Conservation (phyloP, 2,888 invertebrate genomes). For the Spodoptera picta region DNA sequence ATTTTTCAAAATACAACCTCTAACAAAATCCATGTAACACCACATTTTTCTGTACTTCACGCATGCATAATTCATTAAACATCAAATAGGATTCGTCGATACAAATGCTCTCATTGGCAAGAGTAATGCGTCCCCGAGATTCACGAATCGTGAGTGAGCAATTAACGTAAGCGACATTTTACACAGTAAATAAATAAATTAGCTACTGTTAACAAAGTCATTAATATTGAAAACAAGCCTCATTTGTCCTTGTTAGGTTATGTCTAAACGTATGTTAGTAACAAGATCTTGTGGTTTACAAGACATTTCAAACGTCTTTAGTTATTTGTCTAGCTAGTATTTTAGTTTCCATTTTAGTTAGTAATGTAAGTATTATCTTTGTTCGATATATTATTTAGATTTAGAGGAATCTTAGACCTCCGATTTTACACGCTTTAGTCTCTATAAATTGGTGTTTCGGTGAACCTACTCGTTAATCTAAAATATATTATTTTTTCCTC, state of each 20-base stretch:
- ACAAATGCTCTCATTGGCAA: constrained; percentile 44
- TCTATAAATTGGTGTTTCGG: too few relatives aligned
- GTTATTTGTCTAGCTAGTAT: neutral
- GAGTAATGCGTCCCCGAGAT: constrained; percentile 43
- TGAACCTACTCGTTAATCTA: too few relatives aligned
- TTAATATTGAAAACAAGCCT: constrained; percentile 47
- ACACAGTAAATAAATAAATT: constrained; percentile 53
- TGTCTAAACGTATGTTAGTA: constrained; percentile 18
- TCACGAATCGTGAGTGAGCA: constrained; percentile 38
- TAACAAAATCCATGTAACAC: neutral
- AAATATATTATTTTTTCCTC: too few relatives aligned
- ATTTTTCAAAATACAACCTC: too few relatives aligned
- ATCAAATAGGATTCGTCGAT: constrained; percentile 35
- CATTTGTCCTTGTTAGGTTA: constrained; percentile 36
- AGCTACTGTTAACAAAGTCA: constrained; percentile 49
- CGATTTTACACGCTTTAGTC: too few relatives aligned
- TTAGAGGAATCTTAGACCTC: too few relatives aligned
- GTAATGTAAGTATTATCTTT: too few relatives aligned
- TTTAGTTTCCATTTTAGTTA: too few relatives aligned
- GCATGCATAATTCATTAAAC: constrained; percentile 45
- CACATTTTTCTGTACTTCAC: neutral
- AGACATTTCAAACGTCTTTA: constrained; percentile 16
- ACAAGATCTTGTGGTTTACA: constrained; percentile 22
- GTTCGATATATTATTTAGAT: too few relatives aligned
- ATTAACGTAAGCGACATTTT: constrained; percentile 53